phyloP scores from a whole-genome alignment of 2,888 invertebrate species.

The Drosophila borealis region DNA sequence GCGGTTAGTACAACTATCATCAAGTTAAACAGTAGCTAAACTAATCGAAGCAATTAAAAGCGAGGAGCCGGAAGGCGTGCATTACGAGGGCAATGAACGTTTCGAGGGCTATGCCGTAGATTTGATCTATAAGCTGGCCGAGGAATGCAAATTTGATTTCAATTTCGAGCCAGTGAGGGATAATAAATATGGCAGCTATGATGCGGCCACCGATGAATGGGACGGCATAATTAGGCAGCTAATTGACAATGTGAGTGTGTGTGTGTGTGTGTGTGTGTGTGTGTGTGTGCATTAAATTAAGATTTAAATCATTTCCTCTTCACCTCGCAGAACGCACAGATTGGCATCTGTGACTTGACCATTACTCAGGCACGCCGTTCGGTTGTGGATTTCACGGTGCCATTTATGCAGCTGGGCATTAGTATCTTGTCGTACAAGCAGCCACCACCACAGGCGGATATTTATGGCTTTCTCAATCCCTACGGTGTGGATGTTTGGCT shows the following conservation, averaged over 20 bases:
- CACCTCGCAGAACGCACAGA: conserved; percentile 92
- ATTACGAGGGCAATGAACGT: conserved; percentile 89
- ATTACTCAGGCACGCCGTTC: conserved; percentile 96
- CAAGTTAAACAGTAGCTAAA: not conserved
- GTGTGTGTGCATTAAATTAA: conserved; percentile 62
- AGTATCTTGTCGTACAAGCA: conserved; percentile 93
- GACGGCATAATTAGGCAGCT: conserved; percentile 91
- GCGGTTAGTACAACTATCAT: conserved; percentile 73
- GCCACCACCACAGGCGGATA: conserved; percentile 90
- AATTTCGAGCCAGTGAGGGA: conserved; percentile 90
- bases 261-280: conserved; percentile 83
- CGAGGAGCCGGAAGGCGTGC: conserved; percentile 76
- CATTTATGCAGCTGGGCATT: conserved; percentile 98
- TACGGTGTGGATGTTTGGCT: conserved; percentile 95
- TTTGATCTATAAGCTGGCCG: conserved; percentile 92
- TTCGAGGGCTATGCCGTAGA: conserved; percentile 97
- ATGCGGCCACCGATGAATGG: conserved; percentile 90
- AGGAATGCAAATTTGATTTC: conserved; percentile 89
- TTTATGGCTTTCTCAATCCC: conserved; percentile 95
- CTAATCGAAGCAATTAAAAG: conserved; percentile 20
- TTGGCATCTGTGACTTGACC: conserved; percentile 98
- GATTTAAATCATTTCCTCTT: conserved; percentile 4
- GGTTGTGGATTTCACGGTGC: conserved; percentile 97
- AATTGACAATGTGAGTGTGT: conserved; percentile 88
- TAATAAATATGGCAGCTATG: conserved; percentile 89